Conservation (phyloP, 2,797 vertebrate species). For the Pipistrellus pygmaeus region DNA sequence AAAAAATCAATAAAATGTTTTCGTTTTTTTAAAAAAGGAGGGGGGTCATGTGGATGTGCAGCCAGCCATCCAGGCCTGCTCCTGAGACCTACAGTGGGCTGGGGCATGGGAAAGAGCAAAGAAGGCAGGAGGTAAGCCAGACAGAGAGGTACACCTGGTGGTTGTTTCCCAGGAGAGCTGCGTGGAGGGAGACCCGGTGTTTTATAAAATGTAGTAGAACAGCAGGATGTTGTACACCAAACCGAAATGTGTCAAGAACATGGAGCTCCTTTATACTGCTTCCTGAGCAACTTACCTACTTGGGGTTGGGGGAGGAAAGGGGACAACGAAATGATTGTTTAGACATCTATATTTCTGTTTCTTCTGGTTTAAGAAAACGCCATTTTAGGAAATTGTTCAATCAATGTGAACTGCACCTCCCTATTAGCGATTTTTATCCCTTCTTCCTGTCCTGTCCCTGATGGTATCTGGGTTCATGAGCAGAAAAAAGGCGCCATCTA, state of each 20-base stretch:
- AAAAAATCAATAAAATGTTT: too few relatives aligned
- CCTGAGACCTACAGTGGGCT: neutral
- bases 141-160: neutral
- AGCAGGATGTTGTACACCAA: neutral
- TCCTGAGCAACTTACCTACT: neutral
- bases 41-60: neutral
- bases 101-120: neutral
- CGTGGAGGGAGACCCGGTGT: neutral
- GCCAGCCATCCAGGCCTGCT: neutral
- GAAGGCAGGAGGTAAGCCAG: too few relatives aligned
- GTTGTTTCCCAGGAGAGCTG: neutral
- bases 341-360: neutral
- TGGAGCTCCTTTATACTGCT: neutral
- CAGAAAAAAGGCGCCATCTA: neutral
- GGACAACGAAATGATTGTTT: neutral
- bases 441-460: neutral
- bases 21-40: too few relatives aligned
- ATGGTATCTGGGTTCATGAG: neutral
- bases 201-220: neutral
- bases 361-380: neutral
- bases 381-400: neutral
- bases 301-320: neutral
- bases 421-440: neutral
- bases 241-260: neutral
- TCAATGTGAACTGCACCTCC: neutral